Conservation (phyloP, 2,113 vertebrate genomes). For the Anoplopoma fimbria region DNA sequence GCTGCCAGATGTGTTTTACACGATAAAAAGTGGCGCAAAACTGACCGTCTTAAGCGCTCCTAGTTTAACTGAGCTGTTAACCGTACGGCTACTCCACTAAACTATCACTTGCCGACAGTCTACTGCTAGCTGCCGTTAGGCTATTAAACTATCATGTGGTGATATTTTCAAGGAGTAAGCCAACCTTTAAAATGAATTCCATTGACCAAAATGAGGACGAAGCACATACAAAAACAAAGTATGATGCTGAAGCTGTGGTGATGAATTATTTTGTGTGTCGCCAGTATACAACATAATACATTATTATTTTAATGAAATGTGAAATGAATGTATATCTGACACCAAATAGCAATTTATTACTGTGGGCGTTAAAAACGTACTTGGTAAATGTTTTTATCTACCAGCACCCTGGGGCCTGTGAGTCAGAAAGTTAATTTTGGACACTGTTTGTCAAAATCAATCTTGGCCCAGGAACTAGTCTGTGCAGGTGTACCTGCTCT, state of each 20-base stretch:
- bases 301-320: neutral
- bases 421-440: neutral
- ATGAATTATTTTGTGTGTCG: neutral
- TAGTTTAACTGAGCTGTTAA: neutral
- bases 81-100: neutral
- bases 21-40: neutral
- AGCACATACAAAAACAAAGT: neutral
- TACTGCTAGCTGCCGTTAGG: neutral
- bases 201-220: neutral
- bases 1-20: neutral
- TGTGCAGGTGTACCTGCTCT: constrained; percentile 23
- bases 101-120: neutral
- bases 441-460: constrained; percentile 16
- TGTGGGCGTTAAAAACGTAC: neutral
- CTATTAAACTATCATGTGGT: neutral
- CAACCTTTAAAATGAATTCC: neutral
- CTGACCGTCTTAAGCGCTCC: no score
- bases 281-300: neutral
- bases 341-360: neutral
- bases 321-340: neutral
- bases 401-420: neutral
- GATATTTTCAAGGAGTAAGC: neutral
- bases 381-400: neutral
- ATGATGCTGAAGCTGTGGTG: neutral
- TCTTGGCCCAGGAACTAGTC: constrained; percentile 36